Evolutionary conservation across 2,113 vertebrate species (phyloP).

Genomic region (Irena cyanogastra): DNA sequence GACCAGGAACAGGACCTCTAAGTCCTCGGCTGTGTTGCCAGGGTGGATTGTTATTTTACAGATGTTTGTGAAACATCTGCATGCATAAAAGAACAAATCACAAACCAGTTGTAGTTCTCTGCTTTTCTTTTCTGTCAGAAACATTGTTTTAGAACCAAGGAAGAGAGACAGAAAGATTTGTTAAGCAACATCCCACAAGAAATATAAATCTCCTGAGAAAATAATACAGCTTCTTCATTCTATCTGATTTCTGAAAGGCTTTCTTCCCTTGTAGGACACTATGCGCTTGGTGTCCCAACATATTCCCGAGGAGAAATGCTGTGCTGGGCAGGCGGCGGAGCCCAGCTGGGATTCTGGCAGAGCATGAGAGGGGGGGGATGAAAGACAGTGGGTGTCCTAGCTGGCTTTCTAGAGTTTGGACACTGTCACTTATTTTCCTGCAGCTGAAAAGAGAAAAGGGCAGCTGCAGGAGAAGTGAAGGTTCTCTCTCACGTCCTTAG

Average conservation of each 20-base stretch:
- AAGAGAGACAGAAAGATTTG: slow-evolving; percentile 22
- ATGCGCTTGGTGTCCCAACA: not conserved
- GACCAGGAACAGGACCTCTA: not conserved
- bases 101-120: not conserved
- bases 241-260: slow-evolving; percentile 19
- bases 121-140: slow-evolving; percentile 31
- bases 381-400: not conserved
- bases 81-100: slow-evolving; percentile 11
- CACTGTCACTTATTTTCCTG: not conserved
- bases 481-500: not conserved
- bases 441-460: not conserved
- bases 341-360: slow-evolving; percentile 16
- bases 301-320: not conserved
- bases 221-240: slow-evolving; percentile 11
- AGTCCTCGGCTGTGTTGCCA: not conserved
- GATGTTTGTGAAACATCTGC: slow-evolving; percentile 32
- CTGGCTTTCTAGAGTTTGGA: not conserved
- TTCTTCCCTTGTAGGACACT: not conserved
- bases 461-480: not conserved
- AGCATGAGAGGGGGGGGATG: not conserved
- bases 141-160: slow-evolving; percentile 23
- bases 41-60: not conserved
- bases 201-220: slow-evolving; percentile 51
- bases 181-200: slow-evolving; percentile 18
- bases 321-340: not conserved